Conservation (phyloP, 2,888 invertebrate genomes). For the Chloromyia formosa region DNA sequence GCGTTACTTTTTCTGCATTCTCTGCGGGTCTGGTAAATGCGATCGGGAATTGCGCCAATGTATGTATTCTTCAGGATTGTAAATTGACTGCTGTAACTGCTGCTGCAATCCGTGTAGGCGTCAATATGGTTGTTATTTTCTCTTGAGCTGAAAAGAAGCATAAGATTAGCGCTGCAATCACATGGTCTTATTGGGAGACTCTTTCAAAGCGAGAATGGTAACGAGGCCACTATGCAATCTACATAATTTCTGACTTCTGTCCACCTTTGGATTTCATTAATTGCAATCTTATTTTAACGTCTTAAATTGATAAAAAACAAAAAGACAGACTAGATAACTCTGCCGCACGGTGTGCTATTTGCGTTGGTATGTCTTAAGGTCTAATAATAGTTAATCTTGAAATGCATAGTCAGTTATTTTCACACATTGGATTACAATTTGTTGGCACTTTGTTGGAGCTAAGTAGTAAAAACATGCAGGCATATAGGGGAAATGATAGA, state of each 20-base stretch:
- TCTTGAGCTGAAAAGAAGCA: neutral
- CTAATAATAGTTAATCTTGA: slow-evolving; percentile 15
- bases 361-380: neutral
- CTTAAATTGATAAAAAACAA: neutral
- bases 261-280: slow-evolving; percentile 8
- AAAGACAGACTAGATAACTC: no score
- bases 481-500: no score
- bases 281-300: slow-evolving; percentile 4
- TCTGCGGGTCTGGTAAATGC: neutral
- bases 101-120: slow-evolving; percentile 31
- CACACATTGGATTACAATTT: slow-evolving; percentile 28
- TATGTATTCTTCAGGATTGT: neutral
- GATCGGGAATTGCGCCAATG: slow-evolving; percentile 4
- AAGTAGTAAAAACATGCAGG: neutral
- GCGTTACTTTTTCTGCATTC: slow-evolving; percentile 39
- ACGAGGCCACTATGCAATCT: neutral
- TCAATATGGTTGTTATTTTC: slow-evolving; percentile 25
- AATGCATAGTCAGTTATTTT: slow-evolving; percentile 16
- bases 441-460: slow-evolving; percentile 8
- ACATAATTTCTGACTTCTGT: slow-evolving; percentile 25
- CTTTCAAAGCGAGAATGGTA: neutral
- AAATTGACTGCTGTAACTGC: slow-evolving; percentile 4
- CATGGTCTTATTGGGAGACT: neutral
- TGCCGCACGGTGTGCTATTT: neutral
- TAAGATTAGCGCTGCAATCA: neutral